Percentiles rank a stretch among this genome's conserved stretches.
phyloP scores from a whole-genome alignment of 2,797 vertebrate genomes.

The Malacoctenus gilli region DNA sequence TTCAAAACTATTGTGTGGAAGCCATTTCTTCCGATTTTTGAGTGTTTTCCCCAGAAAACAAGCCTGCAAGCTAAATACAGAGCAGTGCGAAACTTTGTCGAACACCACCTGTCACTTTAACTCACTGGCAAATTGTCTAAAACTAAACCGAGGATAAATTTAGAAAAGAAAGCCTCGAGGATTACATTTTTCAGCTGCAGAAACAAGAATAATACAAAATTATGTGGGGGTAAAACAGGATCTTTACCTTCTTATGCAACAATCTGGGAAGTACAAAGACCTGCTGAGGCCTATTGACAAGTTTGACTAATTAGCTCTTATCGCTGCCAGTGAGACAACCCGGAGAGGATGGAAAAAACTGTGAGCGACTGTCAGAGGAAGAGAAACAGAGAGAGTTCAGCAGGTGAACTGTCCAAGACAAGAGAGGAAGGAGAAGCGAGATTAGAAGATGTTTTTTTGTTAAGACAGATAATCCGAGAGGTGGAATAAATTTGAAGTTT shows the following conservation, averaged over 20 bases:
- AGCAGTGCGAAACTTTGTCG: not conserved
- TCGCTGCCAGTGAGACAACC: conserved; percentile 21
- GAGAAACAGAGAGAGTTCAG: conserved; percentile 22
- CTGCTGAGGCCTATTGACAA: conserved; percentile 34
- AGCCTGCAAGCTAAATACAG: not conserved
- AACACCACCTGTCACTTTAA: conserved; percentile 3
- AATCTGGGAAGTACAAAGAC: conserved; percentile 25
- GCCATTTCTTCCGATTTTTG: not conserved
- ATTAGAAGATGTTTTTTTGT: conserved; percentile 43
- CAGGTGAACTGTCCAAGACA: conserved; percentile 44
- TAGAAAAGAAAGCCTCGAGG: too few species aligned
- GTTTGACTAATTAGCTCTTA: conserved; percentile 48
- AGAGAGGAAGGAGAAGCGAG: conserved; percentile 30
- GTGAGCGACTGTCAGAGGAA: conserved; percentile 15
- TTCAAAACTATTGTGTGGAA: not conserved
- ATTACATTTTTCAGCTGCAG: not conserved
- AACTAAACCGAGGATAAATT: not conserved
- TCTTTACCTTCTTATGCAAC: conserved; percentile 21
- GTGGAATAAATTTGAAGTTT: conserved; percentile 44
- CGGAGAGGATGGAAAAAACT: not conserved
- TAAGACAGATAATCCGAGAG: conserved; percentile 43
- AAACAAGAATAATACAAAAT: not conserved
- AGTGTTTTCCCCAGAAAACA: not conserved
- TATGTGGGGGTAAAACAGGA: not conserved
- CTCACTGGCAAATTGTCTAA: not conserved